Evolutionary conservation across 2,888 invertebrate genomes (phyloP).

Genomic region (Drosophila cognata): DNA sequence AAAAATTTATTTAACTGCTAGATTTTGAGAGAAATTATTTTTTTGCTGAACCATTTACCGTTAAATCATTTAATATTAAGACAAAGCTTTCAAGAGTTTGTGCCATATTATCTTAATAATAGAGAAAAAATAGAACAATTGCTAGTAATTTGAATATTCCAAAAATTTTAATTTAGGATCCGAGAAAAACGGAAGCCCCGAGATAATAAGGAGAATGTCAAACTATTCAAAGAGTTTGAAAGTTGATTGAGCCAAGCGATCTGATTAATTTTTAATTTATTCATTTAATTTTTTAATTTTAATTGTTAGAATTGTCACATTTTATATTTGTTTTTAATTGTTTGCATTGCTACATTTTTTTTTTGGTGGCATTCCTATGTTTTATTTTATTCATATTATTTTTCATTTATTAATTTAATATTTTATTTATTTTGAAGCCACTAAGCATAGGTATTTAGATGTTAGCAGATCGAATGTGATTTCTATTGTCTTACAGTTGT

Average conservation of each 20-base stretch:
- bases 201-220: neutral
- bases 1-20: conserved; percentile 10
- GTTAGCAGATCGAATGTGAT: conserved; percentile 3
- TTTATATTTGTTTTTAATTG: too few species aligned
- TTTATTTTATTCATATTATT: neutral
- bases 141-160: neutral
- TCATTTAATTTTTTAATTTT: neutral
- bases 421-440: neutral
- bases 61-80: neutral
- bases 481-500: neutral
- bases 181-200: neutral
- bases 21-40: neutral
- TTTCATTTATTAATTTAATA: neutral
- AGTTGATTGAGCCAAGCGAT: neutral
- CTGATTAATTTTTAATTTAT: neutral
- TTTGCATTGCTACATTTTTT: too few species aligned
- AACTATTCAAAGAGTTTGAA: neutral
- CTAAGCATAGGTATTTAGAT: conserved; percentile 20
- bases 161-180: neutral
- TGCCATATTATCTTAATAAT: conserved; percentile 8
- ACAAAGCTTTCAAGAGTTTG: conserved; percentile 1
- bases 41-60: neutral
- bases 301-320: neutral
- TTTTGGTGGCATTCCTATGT: neutral
- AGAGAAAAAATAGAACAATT: neutral